phyloP scores from a whole-genome alignment of 2,888 invertebrate genomes.

The Lutraria lutraria region DNA sequence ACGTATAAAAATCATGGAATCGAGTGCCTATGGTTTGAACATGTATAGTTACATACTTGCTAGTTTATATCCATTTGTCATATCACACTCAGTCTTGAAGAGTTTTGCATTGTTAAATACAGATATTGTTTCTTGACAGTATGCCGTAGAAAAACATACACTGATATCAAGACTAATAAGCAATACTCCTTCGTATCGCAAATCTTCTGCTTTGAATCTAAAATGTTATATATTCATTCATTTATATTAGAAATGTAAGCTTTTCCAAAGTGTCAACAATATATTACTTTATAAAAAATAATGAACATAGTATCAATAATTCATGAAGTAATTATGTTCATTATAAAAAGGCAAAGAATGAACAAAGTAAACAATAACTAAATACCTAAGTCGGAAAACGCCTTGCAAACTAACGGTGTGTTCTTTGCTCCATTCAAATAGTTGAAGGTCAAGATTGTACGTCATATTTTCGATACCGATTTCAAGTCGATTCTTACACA shows the following conservation, averaged over 20 bases:
- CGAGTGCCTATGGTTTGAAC: too few species aligned
- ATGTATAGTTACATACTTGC: neutral
- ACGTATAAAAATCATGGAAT: too few species aligned
- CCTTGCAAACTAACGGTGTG: constrained; percentile 30
- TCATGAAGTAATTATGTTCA: too few species aligned
- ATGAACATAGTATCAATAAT: too few species aligned
- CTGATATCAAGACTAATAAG: neutral
- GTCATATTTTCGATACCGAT: constrained; percentile 35
- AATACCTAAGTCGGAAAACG: constrained; percentile 25
- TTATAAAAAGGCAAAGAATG: too few species aligned
- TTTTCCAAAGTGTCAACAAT: too few species aligned
- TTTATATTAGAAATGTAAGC: too few species aligned
- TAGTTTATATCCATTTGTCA: constrained; percentile 24
- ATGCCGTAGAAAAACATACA: neutral
- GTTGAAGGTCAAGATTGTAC: constrained; percentile 10
- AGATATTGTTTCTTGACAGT: neutral
- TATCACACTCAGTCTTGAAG: constrained; percentile 29
- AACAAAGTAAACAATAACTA: too few species aligned
- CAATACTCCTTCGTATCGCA: constrained; percentile 22
- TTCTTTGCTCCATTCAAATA: constrained; percentile 25
- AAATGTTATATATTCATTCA: neutral
- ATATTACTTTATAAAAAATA: too few species aligned
- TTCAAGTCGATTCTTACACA: constrained; percentile 18
- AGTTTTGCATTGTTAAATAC: constrained; percentile 30
- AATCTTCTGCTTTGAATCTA: constrained; percentile 27